These are phyloP conservation scores for Chloroclystis v-ata DNA, from an alignment of 2,888 invertebrate genomes.

Conservation along the genomic window DNA sequence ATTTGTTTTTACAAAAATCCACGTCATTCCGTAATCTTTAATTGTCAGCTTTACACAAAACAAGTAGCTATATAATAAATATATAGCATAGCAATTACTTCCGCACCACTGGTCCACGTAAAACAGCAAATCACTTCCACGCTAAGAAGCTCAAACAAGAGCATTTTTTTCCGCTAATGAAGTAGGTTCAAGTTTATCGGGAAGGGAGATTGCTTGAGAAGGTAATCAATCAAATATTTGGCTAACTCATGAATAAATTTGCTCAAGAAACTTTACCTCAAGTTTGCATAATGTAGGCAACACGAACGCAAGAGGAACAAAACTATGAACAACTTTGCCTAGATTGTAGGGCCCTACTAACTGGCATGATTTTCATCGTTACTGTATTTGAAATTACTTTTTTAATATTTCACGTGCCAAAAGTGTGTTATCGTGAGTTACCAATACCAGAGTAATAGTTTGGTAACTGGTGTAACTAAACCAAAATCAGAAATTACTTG, in stretches of 20 bases:
- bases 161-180: conserved; percentile 58
- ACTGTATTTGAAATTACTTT: too few species aligned
- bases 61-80: neutral
- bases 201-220: conserved; percentile 59
- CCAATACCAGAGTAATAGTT: too few species aligned
- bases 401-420: too few species aligned
- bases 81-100: neutral
- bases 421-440: too few species aligned
- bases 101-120: conserved; percentile 5
- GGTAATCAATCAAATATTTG: conserved; percentile 75
- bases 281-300: conserved; percentile 23
- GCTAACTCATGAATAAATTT: conserved; percentile 71
- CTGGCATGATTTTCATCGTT: too few species aligned
- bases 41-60: neutral
- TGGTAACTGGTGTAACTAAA: too few species aligned
- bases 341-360: too few species aligned
- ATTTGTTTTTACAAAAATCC: too few species aligned
- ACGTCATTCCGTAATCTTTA: neutral
- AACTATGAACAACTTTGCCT: conserved; percentile 8
- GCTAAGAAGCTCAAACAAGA: conserved; percentile 58
- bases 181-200: conserved; percentile 69
- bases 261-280: conserved; percentile 34
- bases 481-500: too few species aligned
- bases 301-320: conserved; percentile 2
- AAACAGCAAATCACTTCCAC: conserved; percentile 51